These are phyloP conservation scores for Serilophus lunatus DNA, from an alignment of 2,113 vertebrate species.

Conservation along the genomic window DNA sequence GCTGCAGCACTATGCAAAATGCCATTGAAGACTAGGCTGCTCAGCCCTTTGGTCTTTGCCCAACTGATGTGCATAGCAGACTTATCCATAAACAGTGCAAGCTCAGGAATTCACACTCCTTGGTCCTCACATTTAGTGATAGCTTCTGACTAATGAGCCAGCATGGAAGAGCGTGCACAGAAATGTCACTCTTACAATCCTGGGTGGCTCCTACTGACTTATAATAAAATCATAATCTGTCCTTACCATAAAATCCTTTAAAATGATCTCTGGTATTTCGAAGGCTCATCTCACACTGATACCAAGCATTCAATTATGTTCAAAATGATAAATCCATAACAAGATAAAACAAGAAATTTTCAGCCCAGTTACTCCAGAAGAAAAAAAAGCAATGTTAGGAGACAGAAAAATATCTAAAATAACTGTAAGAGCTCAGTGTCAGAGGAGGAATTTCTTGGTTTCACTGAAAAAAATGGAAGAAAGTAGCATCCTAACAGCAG, in stretches of 20 bases:
- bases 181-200: background rate
- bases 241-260: background rate
- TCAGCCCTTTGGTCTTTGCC: background rate
- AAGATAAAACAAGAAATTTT: background rate
- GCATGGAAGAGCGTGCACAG: background rate
- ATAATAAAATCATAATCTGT: background rate
- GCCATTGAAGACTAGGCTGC: background rate
- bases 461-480: background rate
- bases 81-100: background rate
- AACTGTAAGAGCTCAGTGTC: background rate
- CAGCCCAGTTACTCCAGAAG: background rate
- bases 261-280: background rate
- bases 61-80: background rate
- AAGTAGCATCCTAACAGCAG: background rate
- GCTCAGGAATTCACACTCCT: background rate
- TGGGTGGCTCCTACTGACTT: background rate
- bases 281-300: background rate
- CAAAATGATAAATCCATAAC: background rate
- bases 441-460: background rate
- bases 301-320: background rate
- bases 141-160: background rate
- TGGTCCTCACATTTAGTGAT: background rate
- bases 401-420: background rate
- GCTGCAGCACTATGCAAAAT: background rate
- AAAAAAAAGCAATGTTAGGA: background rate